phyloP scores from a whole-genome alignment of 2,113 vertebrate genomes.

The Otis tarda region DNA sequence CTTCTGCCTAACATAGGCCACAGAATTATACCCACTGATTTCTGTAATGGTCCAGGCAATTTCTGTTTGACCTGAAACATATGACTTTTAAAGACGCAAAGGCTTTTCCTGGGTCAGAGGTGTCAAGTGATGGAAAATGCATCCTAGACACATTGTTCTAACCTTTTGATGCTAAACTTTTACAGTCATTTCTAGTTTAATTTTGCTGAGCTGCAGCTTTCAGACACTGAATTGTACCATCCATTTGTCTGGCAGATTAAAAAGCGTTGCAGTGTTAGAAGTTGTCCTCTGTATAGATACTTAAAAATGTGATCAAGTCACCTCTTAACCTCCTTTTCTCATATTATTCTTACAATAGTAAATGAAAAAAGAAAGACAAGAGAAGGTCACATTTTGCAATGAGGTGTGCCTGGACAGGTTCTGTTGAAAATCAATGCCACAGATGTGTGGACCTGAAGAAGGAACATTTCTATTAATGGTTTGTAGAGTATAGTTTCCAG shows the following conservation, averaged over 20 bases:
- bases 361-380: background rate
- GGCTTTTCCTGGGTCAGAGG: background rate
- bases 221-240: background rate
- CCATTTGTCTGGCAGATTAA: constrained; percentile 1
- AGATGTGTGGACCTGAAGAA: background rate
- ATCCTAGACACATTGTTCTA: background rate
- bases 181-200: background rate
- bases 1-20: background rate
- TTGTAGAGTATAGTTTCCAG: constrained; percentile 24
- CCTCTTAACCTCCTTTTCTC: background rate
- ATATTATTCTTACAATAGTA: background rate
- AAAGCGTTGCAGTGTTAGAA: background rate
- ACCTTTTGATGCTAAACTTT: background rate
- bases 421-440: background rate
- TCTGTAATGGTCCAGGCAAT: background rate
- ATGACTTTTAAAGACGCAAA: background rate
- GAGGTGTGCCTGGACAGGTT: background rate
- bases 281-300: background rate
- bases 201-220: background rate
- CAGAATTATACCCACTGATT: background rate
- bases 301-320: background rate
- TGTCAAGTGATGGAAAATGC: background rate
- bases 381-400: background rate
- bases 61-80: background rate
- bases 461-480: constrained; percentile 6